Evolutionary conservation across 1,140 invertebrate species (phyloP), one percentile per base, ranked within the genome.

Genomic region (Leptinotarsa defecta): DNA sequence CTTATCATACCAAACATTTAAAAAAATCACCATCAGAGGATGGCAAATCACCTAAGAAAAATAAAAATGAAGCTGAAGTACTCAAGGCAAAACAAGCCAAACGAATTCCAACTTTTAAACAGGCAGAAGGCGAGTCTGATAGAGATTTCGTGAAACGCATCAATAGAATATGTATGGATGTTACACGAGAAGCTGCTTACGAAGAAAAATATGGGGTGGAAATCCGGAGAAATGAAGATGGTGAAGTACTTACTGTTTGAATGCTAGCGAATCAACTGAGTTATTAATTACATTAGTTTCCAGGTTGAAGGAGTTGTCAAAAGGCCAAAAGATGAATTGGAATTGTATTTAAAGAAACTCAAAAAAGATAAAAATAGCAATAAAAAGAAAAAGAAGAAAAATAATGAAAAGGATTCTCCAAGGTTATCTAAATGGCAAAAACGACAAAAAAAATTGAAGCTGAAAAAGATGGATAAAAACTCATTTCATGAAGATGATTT

Each of bases 161-260:
- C 3, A 84, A 85, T 65, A 81, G 79, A 73, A 87, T 88, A 34
- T 87, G 88, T 20, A 68, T 87, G 1, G 80, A 81, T 24, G 86
- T 89, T 73, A 69, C 89, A 4, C 86, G 86, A 57, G 88, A 89
- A 81, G 85, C 86, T 13, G 83, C 80, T 13, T 90, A 90, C 78
- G 89, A 90, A 76, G 82, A 86, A 8, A 90, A 90, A 75, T 90
- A 84, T 76, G 82, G 83, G n/a, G 88, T 91, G 13, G 81, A 88
- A 64, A 84, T 90, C 2, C 86, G 87, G 68, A 80, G 88, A 48
- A 85, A 89, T 82, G 72, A 85, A 71, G 87, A 86, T 27, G 88
- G 89, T 13, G 57, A 85, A 68, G 82, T 83, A 77, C 73, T 64
- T 77, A 64, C 34, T 43, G 34, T 11, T 48, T 13, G 17, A 57